These are phyloP conservation scores for Macrobrachium nipponense DNA, from an alignment of 1,140 invertebrate species.

Conservation along the genomic window DNA sequence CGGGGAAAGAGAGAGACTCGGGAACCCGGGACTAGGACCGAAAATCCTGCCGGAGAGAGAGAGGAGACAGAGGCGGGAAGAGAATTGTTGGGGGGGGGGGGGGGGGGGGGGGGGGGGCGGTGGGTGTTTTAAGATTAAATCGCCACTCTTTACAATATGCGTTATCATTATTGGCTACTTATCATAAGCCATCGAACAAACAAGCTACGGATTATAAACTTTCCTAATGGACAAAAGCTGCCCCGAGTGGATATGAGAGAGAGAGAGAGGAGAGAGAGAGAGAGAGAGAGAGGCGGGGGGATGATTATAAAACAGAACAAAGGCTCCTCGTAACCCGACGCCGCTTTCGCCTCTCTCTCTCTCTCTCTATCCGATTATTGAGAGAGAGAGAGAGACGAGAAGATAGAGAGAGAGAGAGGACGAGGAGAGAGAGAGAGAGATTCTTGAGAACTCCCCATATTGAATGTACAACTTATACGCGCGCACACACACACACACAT, in stretches of 20 bases:
- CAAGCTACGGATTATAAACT: constrained; percentile 32
- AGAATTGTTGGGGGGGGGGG: background rate
- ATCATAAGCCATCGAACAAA: constrained; percentile 42
- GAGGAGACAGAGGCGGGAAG: constrained; percentile 1
- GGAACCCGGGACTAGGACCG: background rate
- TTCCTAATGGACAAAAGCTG: constrained; percentile 29
- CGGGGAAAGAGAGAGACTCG: background rate
- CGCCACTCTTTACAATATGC: constrained; percentile 27
- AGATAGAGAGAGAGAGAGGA: no score
- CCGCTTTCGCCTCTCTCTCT: background rate
- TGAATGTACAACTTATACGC: no score
- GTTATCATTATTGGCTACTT: constrained; percentile 34
- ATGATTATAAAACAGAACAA: background rate
- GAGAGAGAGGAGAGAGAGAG: no score
- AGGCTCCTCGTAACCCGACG: constrained; percentile 30
- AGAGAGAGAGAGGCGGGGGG: no score
- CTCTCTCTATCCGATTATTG: background rate
- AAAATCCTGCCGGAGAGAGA: background rate
- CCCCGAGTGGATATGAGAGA: background rate
- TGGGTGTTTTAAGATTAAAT: constrained; percentile 37
- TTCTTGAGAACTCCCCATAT: no score
- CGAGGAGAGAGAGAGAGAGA: no score
- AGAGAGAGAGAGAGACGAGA: no score
- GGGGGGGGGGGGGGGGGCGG: background rate
- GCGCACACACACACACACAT: no score